A percentile compares a stretch with the other conserved stretches of the same genome.
Evolutionary conservation across 64 coral and sea anemone genomes (phyloP).

Genomic region (Actinia tenebrosa): DNA sequence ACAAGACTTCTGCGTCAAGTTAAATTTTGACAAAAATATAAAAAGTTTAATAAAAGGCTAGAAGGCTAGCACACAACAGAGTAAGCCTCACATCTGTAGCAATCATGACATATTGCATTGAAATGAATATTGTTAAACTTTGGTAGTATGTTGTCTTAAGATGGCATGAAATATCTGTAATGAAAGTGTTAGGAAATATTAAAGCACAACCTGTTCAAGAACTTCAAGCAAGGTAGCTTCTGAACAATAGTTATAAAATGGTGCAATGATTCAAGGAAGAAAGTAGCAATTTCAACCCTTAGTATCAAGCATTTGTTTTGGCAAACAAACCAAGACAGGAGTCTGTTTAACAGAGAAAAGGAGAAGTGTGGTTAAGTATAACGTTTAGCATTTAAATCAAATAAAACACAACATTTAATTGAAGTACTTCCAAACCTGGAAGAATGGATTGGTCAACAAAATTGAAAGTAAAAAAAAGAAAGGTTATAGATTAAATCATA

Average conservation of each 20-base stretch:
- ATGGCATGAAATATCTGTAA: not conserved
- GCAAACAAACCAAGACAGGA: not conserved
- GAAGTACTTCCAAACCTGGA: constrained; percentile 5
- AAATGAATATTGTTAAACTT: not conserved
- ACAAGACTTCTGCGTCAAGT: not conserved
- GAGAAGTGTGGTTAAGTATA: not conserved
- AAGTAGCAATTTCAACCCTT: not conserved
- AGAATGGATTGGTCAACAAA: constrained; percentile 1
- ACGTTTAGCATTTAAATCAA: not conserved
- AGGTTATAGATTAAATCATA: not conserved
- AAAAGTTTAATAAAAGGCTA: not conserved
- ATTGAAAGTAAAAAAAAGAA: not conserved
- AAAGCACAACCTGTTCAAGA: not conserved
- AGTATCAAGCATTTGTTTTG: not conserved
- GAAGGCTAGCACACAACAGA: not conserved
- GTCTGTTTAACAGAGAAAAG: not conserved
- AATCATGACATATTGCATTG: not conserved
- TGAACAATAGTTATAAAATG: not conserved
- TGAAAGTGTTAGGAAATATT: not conserved
- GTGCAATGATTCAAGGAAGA: not conserved
- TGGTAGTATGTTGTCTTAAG: not conserved
- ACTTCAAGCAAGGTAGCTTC: constrained; percentile 10
- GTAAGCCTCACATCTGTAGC: not conserved
- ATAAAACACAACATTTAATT: not conserved
- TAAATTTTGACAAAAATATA: not conserved